phyloP scores from a whole-genome alignment of 2,888 invertebrate species.

The Chloroclysta siterata region DNA sequence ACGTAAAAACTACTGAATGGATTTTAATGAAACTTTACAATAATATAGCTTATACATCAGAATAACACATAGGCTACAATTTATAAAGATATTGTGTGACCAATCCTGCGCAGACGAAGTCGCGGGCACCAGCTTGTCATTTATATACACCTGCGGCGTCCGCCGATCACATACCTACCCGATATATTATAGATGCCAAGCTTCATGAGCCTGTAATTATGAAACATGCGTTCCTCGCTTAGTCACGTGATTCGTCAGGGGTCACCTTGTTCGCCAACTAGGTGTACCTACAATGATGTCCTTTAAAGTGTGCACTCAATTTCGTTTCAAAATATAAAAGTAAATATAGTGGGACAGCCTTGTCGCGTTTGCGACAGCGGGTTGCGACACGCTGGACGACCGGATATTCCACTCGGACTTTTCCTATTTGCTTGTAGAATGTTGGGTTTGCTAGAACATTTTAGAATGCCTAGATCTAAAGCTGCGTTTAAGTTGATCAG shows the following conservation, averaged over 20 bases:
- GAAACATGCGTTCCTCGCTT: not conserved
- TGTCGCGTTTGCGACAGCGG: slow-evolving; percentile 35
- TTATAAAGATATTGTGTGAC: too few species aligned
- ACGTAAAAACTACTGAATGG: too few species aligned
- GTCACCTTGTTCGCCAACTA: not conserved
- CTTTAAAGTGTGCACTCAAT: slow-evolving; percentile 17
- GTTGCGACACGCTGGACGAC: slow-evolving; percentile 39
- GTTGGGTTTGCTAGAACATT: slow-evolving; percentile 19
- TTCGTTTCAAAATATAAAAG: slow-evolving; percentile 44
- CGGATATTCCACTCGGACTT: slow-evolving; percentile 41
- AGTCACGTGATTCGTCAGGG: not conserved
- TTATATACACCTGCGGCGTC: too few species aligned
- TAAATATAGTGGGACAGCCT: slow-evolving; percentile 44
- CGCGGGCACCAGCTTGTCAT: too few species aligned
- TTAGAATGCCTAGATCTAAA: slow-evolving; percentile 5
- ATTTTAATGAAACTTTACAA: too few species aligned
- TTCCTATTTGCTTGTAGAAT: slow-evolving; percentile 38
- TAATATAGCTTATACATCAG: too few species aligned
- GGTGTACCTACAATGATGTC: slow-evolving; percentile 6
- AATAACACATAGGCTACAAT: too few species aligned
- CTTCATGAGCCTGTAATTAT: not conserved
- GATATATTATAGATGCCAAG: too few species aligned
- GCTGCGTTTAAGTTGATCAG: not conserved
- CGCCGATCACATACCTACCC: too few species aligned
- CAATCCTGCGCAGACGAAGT: too few species aligned